Percentiles rank a stretch among this genome's conserved stretches.
Conservation (phyloP, 37 sponge, comb jelly and placozoan genomes). For the Amphimedon queenslandica region DNA sequence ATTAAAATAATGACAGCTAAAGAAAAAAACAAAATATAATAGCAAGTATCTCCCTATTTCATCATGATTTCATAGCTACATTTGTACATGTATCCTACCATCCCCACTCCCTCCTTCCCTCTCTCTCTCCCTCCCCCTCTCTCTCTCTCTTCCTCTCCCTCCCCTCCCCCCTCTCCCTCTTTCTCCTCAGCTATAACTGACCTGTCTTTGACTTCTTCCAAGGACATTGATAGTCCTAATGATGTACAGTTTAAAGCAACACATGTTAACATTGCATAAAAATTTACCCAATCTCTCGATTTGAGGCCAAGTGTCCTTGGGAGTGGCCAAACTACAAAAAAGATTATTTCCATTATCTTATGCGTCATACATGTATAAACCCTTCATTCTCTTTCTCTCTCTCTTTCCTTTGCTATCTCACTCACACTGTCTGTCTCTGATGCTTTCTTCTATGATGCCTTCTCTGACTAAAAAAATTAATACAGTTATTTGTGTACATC, state of each 20-base stretch:
- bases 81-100: neutral
- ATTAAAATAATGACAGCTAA: slow-evolving; percentile 62
- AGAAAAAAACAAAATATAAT: neutral
- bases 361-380: neutral
- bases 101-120: neutral
- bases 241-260: neutral
- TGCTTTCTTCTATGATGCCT: slow-evolving; percentile 21
- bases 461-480: slow-evolving; percentile 17
- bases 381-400: neutral
- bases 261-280: neutral
- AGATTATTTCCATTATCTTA: neutral
- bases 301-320: slow-evolving; percentile 76
- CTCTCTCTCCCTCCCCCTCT: neutral
- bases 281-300: slow-evolving; percentile 67
- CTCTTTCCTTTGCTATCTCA: no score
- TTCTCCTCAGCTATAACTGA: slow-evolving; percentile 10
- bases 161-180: neutral
- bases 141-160: neutral
- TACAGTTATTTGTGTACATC: no score
- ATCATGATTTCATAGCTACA: no score
- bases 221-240: slow-evolving; percentile 68
- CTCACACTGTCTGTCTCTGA: slow-evolving; percentile 59
- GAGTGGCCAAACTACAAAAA: slow-evolving; percentile 47
- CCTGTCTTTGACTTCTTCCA: slow-evolving; percentile 63
- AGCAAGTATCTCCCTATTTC: neutral